A percentile compares a stretch with the other conserved stretches of the same genome.
Conservation (phyloP, 1,140 invertebrate genomes). For the Calosoma granatense region DNA sequence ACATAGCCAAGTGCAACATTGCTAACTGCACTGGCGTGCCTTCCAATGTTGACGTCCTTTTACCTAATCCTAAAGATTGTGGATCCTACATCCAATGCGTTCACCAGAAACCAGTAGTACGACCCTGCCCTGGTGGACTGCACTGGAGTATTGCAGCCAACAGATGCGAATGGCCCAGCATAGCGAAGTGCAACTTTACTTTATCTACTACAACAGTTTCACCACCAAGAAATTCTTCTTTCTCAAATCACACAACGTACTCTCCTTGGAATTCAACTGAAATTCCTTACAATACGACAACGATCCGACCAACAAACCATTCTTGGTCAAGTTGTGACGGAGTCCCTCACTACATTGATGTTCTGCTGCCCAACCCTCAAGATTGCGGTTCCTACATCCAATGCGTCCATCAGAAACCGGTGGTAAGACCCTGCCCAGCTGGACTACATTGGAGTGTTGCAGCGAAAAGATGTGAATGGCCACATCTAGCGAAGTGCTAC, state of each 20-base stretch:
- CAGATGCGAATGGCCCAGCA: conserved; percentile 23
- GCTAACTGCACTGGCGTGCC: background rate
- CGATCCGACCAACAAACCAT: background rate
- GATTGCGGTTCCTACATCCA: conserved; percentile 28
- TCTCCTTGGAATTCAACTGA: background rate
- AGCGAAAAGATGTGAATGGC: conserved; percentile 23
- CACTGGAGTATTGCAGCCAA: conserved; percentile 20
- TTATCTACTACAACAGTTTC: background rate
- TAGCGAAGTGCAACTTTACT: conserved; percentile 13
- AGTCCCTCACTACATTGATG: conserved; percentile 11
- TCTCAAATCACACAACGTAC: background rate
- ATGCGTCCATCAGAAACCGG: conserved; percentile 24
- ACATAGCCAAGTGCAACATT: conserved; percentile 15
- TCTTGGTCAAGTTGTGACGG: conserved; percentile 1
- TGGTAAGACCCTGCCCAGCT: conserved; percentile 18
- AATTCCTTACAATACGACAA: background rate
- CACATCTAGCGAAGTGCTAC: conserved; percentile 17
- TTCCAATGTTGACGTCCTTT: conserved; percentile 2
- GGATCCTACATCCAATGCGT: conserved; percentile 29
- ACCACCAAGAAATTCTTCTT: background rate
- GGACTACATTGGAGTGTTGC: conserved; percentile 22
- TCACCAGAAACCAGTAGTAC: conserved; percentile 19
- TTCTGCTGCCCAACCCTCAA: background rate
- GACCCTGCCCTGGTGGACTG: conserved; percentile 18
- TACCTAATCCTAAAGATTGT: conserved; percentile 24